phyloP scores from a whole-genome alignment of 2,888 invertebrate genomes.

The Ypsolopha scabrella region DNA sequence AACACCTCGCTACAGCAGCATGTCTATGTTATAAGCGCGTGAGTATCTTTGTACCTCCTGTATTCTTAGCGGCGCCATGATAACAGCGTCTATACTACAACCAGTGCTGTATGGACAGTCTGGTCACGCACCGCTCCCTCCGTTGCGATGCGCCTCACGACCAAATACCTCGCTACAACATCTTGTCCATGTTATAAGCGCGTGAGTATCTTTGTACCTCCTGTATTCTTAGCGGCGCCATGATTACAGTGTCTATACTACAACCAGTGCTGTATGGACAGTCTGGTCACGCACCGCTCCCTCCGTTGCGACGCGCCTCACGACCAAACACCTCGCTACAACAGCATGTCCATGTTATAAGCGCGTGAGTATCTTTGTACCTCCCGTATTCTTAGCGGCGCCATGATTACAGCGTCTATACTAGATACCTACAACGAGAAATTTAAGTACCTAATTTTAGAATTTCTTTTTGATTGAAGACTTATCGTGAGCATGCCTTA shows the following conservation, averaged over 20 bases:
- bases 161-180: slow-evolving; percentile 71
- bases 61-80: too few relatives aligned
- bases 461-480: too few relatives aligned
- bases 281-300: slow-evolving; percentile 54
- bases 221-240: too few relatives aligned
- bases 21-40: slow-evolving; percentile 78
- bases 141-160: slow-evolving; percentile 68
- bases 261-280: slow-evolving; percentile 64
- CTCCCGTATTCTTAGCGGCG: too few relatives aligned
- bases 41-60: slow-evolving; percentile 58
- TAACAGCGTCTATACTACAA: too few relatives aligned
- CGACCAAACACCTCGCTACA: slow-evolving; percentile 69
- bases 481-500: too few relatives aligned
- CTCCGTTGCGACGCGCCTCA: slow-evolving; percentile 69
- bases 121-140: slow-evolving; percentile 62
- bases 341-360: slow-evolving; percentile 74
- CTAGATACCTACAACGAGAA: too few relatives aligned
- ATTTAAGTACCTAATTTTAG: too few relatives aligned
- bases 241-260: too few relatives aligned
- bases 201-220: slow-evolving; percentile 72
- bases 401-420: too few relatives aligned
- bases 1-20: slow-evolving; percentile 70
- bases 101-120: slow-evolving; percentile 57
- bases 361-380: slow-evolving; percentile 73
- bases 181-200: slow-evolving; percentile 75